Evolutionary conservation across 2,888 invertebrate species (phyloP).

Genomic region (Nymphalis polychloros): DNA sequence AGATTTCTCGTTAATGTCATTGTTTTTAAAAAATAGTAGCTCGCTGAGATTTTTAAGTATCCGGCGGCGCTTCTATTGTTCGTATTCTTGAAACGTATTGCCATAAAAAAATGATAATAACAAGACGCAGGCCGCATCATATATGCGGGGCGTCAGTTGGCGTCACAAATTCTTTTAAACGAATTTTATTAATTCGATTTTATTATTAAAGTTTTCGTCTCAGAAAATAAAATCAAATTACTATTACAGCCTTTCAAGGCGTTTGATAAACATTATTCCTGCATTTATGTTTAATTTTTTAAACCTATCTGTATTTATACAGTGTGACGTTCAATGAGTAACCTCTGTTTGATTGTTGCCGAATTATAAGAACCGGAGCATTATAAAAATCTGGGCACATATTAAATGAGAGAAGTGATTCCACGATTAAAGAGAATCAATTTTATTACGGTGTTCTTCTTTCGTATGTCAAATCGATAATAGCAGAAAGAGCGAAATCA

Average conservation of each 20-base stretch:
- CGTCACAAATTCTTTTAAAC: slow-evolving; percentile 25
- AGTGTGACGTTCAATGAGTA: too few species aligned
- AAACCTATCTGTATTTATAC: too few species aligned
- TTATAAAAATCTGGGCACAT: too few species aligned
- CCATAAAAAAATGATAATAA: slow-evolving; percentile 35
- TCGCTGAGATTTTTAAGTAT: slow-evolving; percentile 37
- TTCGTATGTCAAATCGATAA: too few species aligned
- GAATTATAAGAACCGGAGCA: too few species aligned
- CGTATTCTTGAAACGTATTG: slow-evolving; percentile 37
- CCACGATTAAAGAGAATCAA: too few species aligned
- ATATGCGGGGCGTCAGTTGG: slow-evolving; percentile 36
- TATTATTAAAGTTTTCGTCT: not conserved
- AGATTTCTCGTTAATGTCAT: slow-evolving; percentile 28
- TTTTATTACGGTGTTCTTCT: too few species aligned
- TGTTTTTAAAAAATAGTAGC: slow-evolving; percentile 34
- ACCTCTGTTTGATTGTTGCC: too few species aligned
- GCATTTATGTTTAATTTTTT: not conserved
- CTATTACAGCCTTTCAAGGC: too few species aligned
- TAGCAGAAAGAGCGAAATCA: too few species aligned
- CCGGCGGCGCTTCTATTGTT: slow-evolving; percentile 39
- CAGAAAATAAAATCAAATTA: too few species aligned
- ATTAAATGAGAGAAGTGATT: too few species aligned
- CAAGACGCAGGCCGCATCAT: slow-evolving; percentile 30
- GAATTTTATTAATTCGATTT: slow-evolving; percentile 27
- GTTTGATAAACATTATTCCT: not conserved